phyloP scores from a whole-genome alignment of 2,113 vertebrate species.

The Anthoscopus minutus region DNA sequence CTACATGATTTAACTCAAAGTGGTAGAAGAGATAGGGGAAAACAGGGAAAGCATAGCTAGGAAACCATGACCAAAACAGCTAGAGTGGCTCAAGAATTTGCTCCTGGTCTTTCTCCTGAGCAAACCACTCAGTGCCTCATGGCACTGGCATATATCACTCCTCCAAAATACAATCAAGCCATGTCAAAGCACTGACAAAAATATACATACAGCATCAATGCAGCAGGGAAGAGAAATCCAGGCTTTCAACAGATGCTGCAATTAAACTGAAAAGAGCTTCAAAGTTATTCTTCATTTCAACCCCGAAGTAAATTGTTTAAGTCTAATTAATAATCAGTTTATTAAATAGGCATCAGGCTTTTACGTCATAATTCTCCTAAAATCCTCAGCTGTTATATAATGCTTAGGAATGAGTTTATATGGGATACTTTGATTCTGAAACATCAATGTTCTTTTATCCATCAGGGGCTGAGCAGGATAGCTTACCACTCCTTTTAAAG shows the following conservation, averaged over 20 bases:
- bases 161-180: not conserved
- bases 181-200: not conserved
- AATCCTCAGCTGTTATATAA: conserved; percentile 38
- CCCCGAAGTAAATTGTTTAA: conserved; percentile 29
- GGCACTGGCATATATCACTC: rapidly evolving
- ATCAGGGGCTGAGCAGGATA: not conserved
- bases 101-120: not conserved
- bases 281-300: conserved; percentile 29
- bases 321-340: conserved; percentile 51
- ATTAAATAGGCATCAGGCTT: conserved; percentile 32
- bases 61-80: not conserved
- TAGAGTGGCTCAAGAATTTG: not conserved
- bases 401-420: not conserved
- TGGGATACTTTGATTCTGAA: not conserved
- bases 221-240: not conserved
- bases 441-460: not conserved
- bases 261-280: conserved; percentile 18
- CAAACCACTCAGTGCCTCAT: not conserved
- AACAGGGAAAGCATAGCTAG: not conserved
- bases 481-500: not conserved
- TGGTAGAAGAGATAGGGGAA: not conserved
- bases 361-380: conserved; percentile 47
- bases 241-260: conserved; percentile 6
- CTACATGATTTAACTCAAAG: not conserved
- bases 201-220: not conserved